A percentile compares a stretch with the other conserved stretches of the same genome.
Conservation (phyloP, 2,888 invertebrate genomes). For the Neocrepidodera transversa region DNA sequence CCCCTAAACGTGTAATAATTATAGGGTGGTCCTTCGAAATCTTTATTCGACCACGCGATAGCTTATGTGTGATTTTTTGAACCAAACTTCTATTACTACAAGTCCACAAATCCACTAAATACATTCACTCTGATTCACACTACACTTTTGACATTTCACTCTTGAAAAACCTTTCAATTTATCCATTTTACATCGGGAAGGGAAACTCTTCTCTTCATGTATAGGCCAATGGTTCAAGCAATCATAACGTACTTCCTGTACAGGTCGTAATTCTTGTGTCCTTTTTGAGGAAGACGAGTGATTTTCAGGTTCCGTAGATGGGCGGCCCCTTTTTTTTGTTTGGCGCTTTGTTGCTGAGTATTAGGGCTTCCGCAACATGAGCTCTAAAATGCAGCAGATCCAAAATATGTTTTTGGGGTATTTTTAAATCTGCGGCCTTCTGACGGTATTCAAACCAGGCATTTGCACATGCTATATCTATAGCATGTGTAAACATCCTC, state of each 20-base stretch:
- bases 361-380: constrained; percentile 31
- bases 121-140: no score
- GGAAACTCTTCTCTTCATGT: neutral
- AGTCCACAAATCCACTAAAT: no score
- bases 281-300: constrained; percentile 14
- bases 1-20: no score
- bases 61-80: no score
- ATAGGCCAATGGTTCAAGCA: constrained; percentile 1
- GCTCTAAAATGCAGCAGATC: constrained; percentile 32
- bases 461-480: constrained; percentile 24
- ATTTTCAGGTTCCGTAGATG: constrained; percentile 9
- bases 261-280: neutral
- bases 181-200: neutral
- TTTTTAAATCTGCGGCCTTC: constrained; percentile 13
- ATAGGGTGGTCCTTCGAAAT: no score
- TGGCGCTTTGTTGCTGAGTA: constrained; percentile 20
- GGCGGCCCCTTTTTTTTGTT: constrained; percentile 14
- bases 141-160: constrained; percentile 9
- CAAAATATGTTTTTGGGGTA: constrained; percentile 32
- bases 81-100: no score
- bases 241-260: constrained; percentile 6
- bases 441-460: constrained; percentile 31
- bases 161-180: constrained; percentile 1
- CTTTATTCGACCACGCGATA: no score
- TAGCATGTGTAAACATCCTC: constrained; percentile 25